Conservation (phyloP, 37 sponge, comb jelly and placozoan species). For the Cliona cf. orientalis region DNA sequence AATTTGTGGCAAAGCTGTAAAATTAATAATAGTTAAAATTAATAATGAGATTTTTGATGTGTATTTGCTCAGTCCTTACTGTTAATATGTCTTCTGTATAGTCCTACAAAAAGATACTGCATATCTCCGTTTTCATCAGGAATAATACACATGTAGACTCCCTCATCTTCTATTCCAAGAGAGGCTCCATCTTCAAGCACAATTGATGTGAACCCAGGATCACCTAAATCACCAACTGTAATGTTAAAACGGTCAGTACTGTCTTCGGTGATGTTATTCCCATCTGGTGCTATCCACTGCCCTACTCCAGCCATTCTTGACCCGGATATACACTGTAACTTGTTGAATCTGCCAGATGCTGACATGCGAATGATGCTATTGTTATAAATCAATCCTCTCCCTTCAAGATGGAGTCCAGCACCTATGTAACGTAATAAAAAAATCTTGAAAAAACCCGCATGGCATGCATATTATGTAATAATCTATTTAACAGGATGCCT, state of each 20-base stretch:
- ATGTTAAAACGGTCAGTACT: neutral
- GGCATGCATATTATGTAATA: too few species aligned
- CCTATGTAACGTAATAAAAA: too few species aligned
- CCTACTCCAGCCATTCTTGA: neutral
- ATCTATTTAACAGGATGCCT: too few species aligned
- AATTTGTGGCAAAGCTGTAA: conserved; percentile 5
- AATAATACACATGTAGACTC: neutral
- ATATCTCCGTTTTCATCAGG: neutral
- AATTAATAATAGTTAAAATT: neutral
- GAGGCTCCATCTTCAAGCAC: neutral
- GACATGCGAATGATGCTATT: conserved; percentile 6
- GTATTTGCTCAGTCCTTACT: neutral
- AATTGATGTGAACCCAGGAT: conserved; percentile 5
- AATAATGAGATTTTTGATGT: neutral
- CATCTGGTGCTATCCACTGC: conserved; percentile 4
- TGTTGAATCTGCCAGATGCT: neutral
- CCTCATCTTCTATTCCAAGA: neutral
- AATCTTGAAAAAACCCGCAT: too few species aligned
- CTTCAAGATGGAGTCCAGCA: conserved; percentile 7
- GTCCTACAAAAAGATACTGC: neutral
- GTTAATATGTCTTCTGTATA: neutral
- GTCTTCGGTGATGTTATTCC: neutral
- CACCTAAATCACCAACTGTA: neutral
- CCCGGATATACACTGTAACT: neutral
- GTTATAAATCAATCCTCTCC: conserved; percentile 1